These are phyloP conservation scores for Campoplex capitator DNA, from an alignment of 2,888 invertebrate species.

Conservation along the genomic window DNA sequence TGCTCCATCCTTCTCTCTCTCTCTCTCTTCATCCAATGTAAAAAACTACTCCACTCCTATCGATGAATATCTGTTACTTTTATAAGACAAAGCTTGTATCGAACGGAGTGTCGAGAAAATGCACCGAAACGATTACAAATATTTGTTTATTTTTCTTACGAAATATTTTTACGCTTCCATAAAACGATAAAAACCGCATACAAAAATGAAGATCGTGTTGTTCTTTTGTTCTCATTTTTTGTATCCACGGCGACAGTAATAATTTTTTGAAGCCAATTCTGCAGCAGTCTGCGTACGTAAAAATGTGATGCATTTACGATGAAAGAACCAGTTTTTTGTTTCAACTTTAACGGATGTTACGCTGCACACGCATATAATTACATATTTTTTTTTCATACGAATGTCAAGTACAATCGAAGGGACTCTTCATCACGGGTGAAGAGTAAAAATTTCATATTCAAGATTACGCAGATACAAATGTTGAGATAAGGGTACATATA, in stretches of 20 bases:
- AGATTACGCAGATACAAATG: constrained; percentile 39
- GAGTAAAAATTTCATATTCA: constrained; percentile 18
- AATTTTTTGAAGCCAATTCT: neutral
- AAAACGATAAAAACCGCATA: neutral
- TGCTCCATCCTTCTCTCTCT: constrained; percentile 65
- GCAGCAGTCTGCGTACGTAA: neutral
- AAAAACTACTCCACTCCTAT: too few species aligned
- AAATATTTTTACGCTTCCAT: too few species aligned
- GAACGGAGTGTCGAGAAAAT: neutral
- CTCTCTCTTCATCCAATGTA: constrained; percentile 17
- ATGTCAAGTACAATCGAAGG: neutral
- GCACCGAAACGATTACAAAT: neutral
- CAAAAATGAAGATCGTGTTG: neutral
- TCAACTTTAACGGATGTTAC: neutral
- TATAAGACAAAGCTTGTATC: neutral
- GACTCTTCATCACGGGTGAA: constrained; percentile 26
- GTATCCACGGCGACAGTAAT: neutral
- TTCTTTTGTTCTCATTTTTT: neutral
- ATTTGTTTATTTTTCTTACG: too few species aligned
- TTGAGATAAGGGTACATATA: constrained; percentile 40
- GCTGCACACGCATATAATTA: neutral
- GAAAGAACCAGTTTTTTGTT: neutral
- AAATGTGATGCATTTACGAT: neutral
- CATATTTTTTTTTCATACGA: neutral
- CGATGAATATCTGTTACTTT: too few species aligned